Conservation (phyloP, 2,888 invertebrate genomes). For the Slavum lentiscoides region DNA sequence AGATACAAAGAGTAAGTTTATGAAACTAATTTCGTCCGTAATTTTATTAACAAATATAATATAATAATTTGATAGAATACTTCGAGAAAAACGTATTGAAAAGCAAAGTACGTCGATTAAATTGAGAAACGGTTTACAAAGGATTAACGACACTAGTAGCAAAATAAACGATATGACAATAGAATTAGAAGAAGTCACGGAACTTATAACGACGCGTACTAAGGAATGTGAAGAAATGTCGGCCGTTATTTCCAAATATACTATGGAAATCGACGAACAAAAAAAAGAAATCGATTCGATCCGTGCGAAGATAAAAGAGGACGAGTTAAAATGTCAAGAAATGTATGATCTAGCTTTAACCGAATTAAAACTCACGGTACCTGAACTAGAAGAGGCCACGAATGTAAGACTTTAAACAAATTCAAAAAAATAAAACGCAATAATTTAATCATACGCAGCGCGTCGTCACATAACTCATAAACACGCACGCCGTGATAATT, state of each 20-base stretch:
- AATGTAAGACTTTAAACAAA: constrained; percentile 59
- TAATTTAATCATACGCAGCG: too few relatives aligned
- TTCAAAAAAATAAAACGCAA: not conserved
- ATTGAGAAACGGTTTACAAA: constrained; percentile 78
- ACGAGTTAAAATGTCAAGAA: constrained; percentile 79
- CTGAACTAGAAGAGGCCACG: constrained; percentile 82
- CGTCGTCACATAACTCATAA: too few relatives aligned
- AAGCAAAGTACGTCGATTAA: constrained; percentile 76
- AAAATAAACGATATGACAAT: constrained; percentile 82
- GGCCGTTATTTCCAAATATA: constrained; percentile 78
- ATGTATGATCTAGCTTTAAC: constrained; percentile 64
- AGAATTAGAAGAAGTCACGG: constrained; percentile 75
- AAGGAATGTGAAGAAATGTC: constrained; percentile 84
- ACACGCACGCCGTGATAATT: not conserved
- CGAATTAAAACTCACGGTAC: constrained; percentile 79
- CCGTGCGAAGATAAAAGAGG: constrained; percentile 74
- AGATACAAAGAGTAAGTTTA: constrained; percentile 75
- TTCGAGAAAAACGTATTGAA: constrained; percentile 73
- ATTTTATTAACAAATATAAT: not conserved
- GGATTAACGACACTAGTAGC: constrained; percentile 82
- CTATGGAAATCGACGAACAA: constrained; percentile 80
- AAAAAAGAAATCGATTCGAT: constrained; percentile 73
- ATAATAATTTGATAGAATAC: constrained; percentile 64
- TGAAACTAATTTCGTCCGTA: not conserved
- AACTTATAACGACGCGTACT: constrained; percentile 67